phyloP scores from a whole-genome alignment of 2,888 invertebrate species.

The Aleiodes leptofemur region DNA sequence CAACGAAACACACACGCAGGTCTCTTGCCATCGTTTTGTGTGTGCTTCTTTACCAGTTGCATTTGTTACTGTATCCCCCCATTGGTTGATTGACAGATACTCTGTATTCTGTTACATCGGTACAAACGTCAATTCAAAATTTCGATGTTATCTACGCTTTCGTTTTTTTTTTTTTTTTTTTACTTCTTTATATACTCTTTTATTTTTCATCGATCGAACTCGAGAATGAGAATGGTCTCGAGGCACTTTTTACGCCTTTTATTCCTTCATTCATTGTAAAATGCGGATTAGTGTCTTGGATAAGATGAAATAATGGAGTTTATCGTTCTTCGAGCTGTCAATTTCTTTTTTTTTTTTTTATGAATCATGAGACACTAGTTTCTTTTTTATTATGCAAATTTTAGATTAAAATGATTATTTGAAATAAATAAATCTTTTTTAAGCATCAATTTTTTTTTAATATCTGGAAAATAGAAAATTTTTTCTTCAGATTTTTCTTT shows the following conservation, averaged over 20 bases:
- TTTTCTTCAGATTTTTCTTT: too few relatives aligned
- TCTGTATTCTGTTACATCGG: slow-evolving; percentile 1
- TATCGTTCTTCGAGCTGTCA: neutral
- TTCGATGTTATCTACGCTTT: slow-evolving; percentile 27
- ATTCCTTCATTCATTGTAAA: slow-evolving; percentile 15
- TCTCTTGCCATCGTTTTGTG: neutral
- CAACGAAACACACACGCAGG: too few relatives aligned
- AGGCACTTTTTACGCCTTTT: neutral
- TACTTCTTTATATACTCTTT: neutral
- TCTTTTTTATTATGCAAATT: too few relatives aligned
- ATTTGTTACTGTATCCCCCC: neutral
- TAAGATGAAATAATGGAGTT: neutral
- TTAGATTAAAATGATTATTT: too few relatives aligned
- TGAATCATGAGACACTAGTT: too few relatives aligned
- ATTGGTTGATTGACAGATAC: slow-evolving; percentile 28
- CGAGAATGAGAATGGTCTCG: neutral
- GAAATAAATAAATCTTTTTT: too few relatives aligned
- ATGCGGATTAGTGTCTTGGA: slow-evolving; percentile 19
- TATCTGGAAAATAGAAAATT: too few relatives aligned
- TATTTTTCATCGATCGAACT: slow-evolving; percentile 13
- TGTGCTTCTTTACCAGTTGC: neutral
- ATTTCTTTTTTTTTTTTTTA: neutral
- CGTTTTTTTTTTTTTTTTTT: slow-evolving; percentile 5
- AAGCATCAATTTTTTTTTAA: too few relatives aligned
- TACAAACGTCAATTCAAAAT: slow-evolving; percentile 2